Evolutionary conservation across 1,140 invertebrate genomes (phyloP).

Genomic region (Choristoneura fumiferana): DNA sequence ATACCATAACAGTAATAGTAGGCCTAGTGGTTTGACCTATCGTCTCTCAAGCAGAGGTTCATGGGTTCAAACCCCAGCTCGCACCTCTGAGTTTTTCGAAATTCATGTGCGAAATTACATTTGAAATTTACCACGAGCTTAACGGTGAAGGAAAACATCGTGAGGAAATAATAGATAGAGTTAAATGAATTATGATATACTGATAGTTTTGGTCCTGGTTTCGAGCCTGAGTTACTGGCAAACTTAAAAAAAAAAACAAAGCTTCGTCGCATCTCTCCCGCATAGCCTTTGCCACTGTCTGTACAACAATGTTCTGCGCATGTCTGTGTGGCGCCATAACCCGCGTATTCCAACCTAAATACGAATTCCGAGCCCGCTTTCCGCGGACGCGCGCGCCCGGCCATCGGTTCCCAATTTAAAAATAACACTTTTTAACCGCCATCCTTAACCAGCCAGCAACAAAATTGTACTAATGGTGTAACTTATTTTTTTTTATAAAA

Average conservation of each 20-base stretch:
- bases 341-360: slow-evolving; percentile 73
- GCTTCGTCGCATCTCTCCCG: not conserved
- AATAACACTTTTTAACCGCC: slow-evolving; percentile 48
- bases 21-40: no score
- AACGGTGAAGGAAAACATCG: no score
- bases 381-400: slow-evolving; percentile 56
- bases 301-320: slow-evolving; percentile 45
- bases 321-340: slow-evolving; percentile 71
- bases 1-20: no score
- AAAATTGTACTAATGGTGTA: slow-evolving; percentile 10
- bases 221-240: no score
- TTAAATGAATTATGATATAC: no score
- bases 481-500: slow-evolving; percentile 4
- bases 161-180: no score
- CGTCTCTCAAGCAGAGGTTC: no score
- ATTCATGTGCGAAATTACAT: no score
- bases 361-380: slow-evolving; percentile 65
- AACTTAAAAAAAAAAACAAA: not conserved
- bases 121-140: no score
- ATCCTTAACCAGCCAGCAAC: slow-evolving; percentile 31
- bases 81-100: no score
- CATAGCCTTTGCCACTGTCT: slow-evolving; percentile 44
- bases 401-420: slow-evolving; percentile 58
- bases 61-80: no score
- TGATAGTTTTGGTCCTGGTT: no score